phyloP scores from a whole-genome alignment of 2,888 invertebrate genomes.

The Ptilodon capucinus region DNA sequence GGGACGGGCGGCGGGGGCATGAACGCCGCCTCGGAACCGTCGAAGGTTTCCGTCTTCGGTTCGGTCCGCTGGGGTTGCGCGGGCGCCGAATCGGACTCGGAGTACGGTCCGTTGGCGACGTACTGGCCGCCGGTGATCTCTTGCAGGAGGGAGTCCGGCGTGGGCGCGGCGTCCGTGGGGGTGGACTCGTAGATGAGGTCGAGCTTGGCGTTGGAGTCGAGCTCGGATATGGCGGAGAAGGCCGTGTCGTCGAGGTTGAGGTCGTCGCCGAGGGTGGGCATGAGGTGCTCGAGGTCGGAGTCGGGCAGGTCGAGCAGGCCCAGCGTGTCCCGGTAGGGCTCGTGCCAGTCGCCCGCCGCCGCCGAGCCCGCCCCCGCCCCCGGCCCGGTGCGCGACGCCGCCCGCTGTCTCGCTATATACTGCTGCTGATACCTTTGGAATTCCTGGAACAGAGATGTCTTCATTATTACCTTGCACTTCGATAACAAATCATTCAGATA shows the following conservation, averaged over 20 bases:
- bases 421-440: slow-evolving; percentile 85
- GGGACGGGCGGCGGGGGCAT: slow-evolving; percentile 69
- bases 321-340: slow-evolving; percentile 72
- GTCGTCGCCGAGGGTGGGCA: slow-evolving; percentile 83
- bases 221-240: slow-evolving; percentile 64
- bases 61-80: slow-evolving; percentile 24
- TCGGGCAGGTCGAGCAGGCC: slow-evolving; percentile 72
- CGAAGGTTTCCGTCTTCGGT: slow-evolving; percentile 34
- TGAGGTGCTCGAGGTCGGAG: slow-evolving; percentile 85
- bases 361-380: background rate
- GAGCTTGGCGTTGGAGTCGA: slow-evolving; percentile 67
- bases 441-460: slow-evolving; percentile 60
- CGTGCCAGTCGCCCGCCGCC: slow-evolving; percentile 75
- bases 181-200: slow-evolving; percentile 60
- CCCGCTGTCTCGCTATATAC: slow-evolving; percentile 83
- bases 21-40: slow-evolving; percentile 48
- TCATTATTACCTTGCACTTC: background rate
- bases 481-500: too few relatives aligned
- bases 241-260: slow-evolving; percentile 80
- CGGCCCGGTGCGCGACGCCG: slow-evolving; percentile 56
- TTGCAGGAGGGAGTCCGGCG: slow-evolving; percentile 50
- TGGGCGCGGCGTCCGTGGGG: slow-evolving; percentile 30
- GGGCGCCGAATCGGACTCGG: slow-evolving; percentile 31
- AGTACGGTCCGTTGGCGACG: slow-evolving; percentile 49
- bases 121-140: slow-evolving; percentile 60